A percentile compares a stretch with the other conserved stretches of the same genome.
Conservation (phyloP, 2,113 vertebrate species). For the Oceanites oceanicus region DNA sequence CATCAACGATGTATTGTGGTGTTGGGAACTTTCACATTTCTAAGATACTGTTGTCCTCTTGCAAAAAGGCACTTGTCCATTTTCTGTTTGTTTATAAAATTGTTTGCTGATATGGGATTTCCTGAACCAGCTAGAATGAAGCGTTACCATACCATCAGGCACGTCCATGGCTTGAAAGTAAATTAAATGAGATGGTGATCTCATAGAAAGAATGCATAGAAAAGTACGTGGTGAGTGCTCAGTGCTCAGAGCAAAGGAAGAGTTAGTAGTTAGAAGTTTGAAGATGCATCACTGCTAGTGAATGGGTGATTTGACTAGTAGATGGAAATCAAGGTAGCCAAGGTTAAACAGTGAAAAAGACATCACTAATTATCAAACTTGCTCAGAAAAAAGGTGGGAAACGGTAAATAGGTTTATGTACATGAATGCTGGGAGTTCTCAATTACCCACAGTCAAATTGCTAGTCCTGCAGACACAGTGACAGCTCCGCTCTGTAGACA, state of each 20-base stretch:
- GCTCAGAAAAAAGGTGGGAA: not conserved
- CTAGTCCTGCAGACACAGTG: not conserved
- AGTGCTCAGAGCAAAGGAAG: not conserved
- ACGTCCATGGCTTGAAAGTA: not conserved
- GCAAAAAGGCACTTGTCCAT: not conserved
- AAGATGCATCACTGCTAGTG: not conserved
- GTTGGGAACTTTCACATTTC: not conserved
- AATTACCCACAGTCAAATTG: not conserved
- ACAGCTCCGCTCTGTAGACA: not conserved
- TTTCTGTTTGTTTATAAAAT: not conserved
- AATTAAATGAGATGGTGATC: not conserved
- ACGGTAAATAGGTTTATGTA: not conserved
- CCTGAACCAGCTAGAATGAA: not conserved
- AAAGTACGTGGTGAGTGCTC: not conserved
- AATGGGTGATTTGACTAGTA: not conserved
- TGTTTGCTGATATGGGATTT: not conserved
- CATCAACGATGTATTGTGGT: not conserved
- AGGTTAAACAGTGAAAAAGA: not conserved
- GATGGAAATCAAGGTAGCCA: not conserved
- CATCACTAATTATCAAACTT: not conserved
- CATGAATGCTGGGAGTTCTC: not conserved
- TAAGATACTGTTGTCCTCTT: not conserved
- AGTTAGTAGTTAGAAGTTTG: not conserved
- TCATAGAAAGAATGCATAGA: not conserved
- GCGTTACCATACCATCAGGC: not conserved